phyloP scores from a whole-genome alignment of 64 coral and sea anemone species.

The Montipora efflorescens region DNA sequence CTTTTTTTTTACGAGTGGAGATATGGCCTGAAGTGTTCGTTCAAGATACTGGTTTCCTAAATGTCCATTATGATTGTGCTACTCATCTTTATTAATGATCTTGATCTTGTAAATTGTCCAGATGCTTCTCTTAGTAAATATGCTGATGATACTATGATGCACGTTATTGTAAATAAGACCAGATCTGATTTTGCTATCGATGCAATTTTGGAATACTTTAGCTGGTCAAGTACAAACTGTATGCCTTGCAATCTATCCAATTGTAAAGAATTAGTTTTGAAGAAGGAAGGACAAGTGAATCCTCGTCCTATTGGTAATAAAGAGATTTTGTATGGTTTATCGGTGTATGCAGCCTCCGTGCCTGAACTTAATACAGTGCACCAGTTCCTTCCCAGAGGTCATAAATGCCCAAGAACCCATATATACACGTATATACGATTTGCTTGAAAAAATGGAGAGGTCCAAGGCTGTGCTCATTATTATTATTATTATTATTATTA shows the following conservation, averaged over 20 bases:
- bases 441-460: too few species aligned
- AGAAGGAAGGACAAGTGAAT: not conserved
- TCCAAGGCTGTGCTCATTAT: too few species aligned
- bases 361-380: too few species aligned
- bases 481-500: too few species aligned
- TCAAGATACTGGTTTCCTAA: too few species aligned
- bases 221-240: too few species aligned
- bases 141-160: conserved; percentile 47
- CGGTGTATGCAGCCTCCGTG: too few species aligned
- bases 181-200: conserved; percentile 2
- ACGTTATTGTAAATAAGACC: too few species aligned
- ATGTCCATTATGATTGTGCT: too few species aligned
- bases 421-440: not conserved
- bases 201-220: not conserved
- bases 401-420: not conserved
- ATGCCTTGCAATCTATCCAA: not conserved
- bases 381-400: too few species aligned
- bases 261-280: not conserved
- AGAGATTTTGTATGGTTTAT: not conserved
- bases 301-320: not conserved
- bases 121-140: conserved; percentile 46
- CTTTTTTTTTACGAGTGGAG: too few species aligned
- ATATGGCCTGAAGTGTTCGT: too few species aligned
- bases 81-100: conserved; percentile 33
- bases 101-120: conserved; percentile 11